Evolutionary conservation across 1,140 invertebrate species (phyloP).

Genomic region (Sminthurides bifidus): DNA sequence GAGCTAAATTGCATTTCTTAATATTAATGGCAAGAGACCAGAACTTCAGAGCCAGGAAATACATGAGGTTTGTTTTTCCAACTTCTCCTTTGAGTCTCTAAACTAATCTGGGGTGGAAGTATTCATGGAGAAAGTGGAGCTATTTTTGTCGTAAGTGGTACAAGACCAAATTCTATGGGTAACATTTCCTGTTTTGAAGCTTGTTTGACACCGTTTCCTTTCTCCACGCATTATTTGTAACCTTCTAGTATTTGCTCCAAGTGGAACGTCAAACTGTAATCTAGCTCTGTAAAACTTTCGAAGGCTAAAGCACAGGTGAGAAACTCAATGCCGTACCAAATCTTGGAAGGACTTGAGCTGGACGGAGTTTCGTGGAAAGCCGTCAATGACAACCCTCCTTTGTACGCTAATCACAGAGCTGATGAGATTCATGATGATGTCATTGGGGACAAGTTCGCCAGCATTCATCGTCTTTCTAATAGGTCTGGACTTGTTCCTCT

Average conservation of each 20-base stretch:
- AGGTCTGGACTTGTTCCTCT: constrained; percentile 1
- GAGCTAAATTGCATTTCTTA: too few species aligned
- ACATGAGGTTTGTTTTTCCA: not conserved
- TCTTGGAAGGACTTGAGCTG: constrained; percentile 74
- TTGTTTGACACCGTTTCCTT: too few species aligned
- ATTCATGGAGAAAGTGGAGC: not conserved
- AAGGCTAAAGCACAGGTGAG: too few species aligned
- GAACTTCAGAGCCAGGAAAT: not conserved
- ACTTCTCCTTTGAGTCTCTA: not conserved
- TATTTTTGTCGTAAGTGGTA: too few species aligned
- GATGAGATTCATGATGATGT: constrained; percentile 13
- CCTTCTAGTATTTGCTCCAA: too few species aligned
- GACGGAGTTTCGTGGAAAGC: constrained; percentile 72
- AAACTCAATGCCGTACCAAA: constrained; percentile 46
- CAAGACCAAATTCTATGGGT: too few species aligned
- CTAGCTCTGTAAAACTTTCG: too few species aligned
- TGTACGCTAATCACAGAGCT: constrained; percentile 32
- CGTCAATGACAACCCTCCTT: constrained; percentile 66
- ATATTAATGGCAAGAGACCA: too few species aligned
- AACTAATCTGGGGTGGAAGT: not conserved
- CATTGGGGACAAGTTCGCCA: constrained; percentile 19
- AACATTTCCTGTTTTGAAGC: too few species aligned
- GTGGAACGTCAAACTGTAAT: too few species aligned
- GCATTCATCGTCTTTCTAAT: constrained; percentile 5
- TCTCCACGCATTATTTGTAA: too few species aligned